Evolutionary conservation across 1,140 invertebrate genomes (phyloP).

Genomic region (Acromyrmex echinatior): DNA sequence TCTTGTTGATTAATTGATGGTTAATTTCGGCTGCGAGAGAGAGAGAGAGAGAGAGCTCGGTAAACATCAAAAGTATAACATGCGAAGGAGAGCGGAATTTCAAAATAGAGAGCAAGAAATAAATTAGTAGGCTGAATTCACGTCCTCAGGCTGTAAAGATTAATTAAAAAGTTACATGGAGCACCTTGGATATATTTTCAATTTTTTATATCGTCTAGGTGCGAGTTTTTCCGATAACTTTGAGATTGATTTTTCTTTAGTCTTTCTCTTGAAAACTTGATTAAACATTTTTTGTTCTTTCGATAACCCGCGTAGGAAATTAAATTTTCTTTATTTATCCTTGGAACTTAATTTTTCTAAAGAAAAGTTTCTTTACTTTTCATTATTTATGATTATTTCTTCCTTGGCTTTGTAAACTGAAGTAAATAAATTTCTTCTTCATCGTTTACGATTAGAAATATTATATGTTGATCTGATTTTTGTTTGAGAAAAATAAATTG

Average conservation of each 20-base stretch:
- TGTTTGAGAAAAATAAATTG: not conserved
- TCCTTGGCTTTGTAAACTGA: too few species aligned
- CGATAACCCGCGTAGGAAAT: not conserved
- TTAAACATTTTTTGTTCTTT: not conserved
- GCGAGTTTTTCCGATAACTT: not conserved
- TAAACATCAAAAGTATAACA: slow-evolving; percentile 14
- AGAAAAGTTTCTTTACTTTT: not conserved
- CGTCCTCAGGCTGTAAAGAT: not conserved
- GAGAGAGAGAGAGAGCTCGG: slow-evolving; percentile 34
- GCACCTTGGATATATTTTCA: not conserved
- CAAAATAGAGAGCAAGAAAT: not conserved
- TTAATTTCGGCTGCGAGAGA: not conserved
- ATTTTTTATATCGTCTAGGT: not conserved
- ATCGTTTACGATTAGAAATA: not conserved
- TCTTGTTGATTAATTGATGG: slow-evolving; percentile 53
- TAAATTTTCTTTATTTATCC: not conserved
- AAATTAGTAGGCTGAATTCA: slow-evolving; percentile 17
- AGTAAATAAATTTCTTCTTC: too few species aligned
- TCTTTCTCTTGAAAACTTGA: not conserved
- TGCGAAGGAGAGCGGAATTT: not conserved
- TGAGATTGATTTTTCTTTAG: not conserved
- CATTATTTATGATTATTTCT: too few species aligned
- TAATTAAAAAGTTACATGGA: slow-evolving; percentile 1
- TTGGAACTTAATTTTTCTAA: not conserved
- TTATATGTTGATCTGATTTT: not conserved